A percentile compares a stretch with the other conserved stretches of the same genome.
Conservation (phyloP, 2,797 vertebrate species). For the Xenopus petersii region DNA sequence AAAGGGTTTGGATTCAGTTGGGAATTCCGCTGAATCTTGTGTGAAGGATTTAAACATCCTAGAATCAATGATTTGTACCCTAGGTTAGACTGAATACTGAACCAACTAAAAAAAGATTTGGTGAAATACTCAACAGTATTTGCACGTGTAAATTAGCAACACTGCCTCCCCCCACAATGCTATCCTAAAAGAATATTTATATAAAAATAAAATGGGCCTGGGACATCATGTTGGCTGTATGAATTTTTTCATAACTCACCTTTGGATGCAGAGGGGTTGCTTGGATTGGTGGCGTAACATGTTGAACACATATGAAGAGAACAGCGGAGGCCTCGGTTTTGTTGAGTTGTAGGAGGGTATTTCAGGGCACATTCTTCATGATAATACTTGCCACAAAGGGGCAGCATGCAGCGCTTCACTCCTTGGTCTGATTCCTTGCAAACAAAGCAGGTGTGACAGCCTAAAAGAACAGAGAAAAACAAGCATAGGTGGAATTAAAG, state of each 20-base stretch:
- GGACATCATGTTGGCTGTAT: too few species aligned
- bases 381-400: conserved; percentile 94
- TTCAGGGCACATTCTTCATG: conserved; percentile 86
- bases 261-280: conserved; percentile 82
- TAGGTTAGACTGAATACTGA: too few species aligned
- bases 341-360: conserved; percentile 80
- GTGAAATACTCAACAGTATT: too few species aligned
- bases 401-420: conserved; percentile 89
- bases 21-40: too few species aligned
- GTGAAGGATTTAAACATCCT: too few species aligned
- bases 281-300: conserved; percentile 87
- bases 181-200: too few species aligned
- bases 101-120: too few species aligned
- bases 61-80: too few species aligned
- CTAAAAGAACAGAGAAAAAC: conserved; percentile 59
- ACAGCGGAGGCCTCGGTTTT: conserved; percentile 91
- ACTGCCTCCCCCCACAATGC: too few species aligned
- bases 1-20: too few species aligned
- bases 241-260: conserved; percentile 61
- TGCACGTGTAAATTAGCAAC: too few species aligned
- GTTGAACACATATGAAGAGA: conserved; percentile 92
- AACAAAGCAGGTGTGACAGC: conserved; percentile 91
- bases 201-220: too few species aligned
- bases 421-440: conserved; percentile 87
- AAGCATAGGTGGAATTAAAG: neutral